Conservation (phyloP, 2,888 invertebrate genomes). For the Pollenia labialis region DNA sequence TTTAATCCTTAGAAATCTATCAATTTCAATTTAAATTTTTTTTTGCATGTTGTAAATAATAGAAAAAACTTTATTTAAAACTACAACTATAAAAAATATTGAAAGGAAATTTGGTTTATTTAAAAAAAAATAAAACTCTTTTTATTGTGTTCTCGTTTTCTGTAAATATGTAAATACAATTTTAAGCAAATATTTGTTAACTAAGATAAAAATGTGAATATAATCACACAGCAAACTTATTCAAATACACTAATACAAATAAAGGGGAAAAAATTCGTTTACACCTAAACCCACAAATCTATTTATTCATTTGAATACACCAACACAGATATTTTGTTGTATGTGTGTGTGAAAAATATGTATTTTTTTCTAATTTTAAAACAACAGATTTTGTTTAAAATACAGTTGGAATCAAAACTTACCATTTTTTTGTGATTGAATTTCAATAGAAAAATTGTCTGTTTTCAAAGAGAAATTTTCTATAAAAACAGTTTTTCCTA, state of each 20-base stretch:
- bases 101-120: slow-evolving; percentile 1
- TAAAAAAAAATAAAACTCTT: background rate
- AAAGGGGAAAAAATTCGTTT: background rate
- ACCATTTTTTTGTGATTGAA: too few relatives aligned
- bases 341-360: too few relatives aligned
- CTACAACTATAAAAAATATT: slow-evolving; percentile 2
- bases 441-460: too few relatives aligned
- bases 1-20: slow-evolving; percentile 14
- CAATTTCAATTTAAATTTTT: slow-evolving; percentile 39
- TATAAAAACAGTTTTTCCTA: too few relatives aligned
- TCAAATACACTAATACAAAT: background rate
- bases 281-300: too few relatives aligned
- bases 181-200: slow-evolving; percentile 48
- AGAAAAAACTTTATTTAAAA: background rate
- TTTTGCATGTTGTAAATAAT: slow-evolving; percentile 3
- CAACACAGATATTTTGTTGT: too few relatives aligned
- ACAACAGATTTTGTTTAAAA: too few relatives aligned
- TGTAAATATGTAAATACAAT: slow-evolving; percentile 9
- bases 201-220: slow-evolving; percentile 22
- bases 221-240: slow-evolving; percentile 12
- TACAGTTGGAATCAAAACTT: too few relatives aligned
- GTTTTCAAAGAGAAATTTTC: too few relatives aligned
- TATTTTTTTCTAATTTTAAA: too few relatives aligned
- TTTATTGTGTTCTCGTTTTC: background rate
- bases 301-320: too few relatives aligned